Percentiles rank a stretch among this genome's conserved stretches.
phyloP scores from a whole-genome alignment of 2,797 vertebrate species.

The Pteronotus mesoamericanus region DNA sequence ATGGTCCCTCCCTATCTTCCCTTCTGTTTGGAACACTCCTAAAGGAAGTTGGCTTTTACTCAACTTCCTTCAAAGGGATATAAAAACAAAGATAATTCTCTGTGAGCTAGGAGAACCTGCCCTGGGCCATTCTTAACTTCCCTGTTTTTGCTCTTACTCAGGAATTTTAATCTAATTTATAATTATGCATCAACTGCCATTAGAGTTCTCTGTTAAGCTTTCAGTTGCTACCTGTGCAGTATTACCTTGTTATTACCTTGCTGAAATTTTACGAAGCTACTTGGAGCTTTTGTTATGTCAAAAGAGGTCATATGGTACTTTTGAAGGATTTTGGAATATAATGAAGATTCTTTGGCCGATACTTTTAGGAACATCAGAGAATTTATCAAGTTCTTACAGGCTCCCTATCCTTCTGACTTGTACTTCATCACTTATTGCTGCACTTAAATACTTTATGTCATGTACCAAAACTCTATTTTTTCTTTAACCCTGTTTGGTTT shows the following conservation, averaged over 20 bases:
- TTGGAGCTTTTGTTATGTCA: slow-evolving; percentile 12
- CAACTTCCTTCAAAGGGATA: slow-evolving; percentile 43
- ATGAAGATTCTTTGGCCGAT: background rate
- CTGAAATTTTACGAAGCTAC: background rate
- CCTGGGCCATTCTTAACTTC: background rate
- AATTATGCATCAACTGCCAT: background rate
- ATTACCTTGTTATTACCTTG: slow-evolving; percentile 1
- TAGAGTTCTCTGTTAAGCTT: slow-evolving; percentile 1
- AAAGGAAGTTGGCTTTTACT: slow-evolving; percentile 62
- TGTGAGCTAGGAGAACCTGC: background rate
- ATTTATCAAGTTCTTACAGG: background rate
- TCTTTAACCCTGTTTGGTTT: background rate
- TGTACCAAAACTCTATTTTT: background rate
- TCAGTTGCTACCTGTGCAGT: background rate
- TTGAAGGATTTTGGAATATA: background rate
- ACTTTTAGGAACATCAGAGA: background rate
- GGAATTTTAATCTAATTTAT: background rate
- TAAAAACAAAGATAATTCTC: slow-evolving; percentile 47
- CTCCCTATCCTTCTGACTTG: background rate
- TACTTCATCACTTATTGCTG: background rate
- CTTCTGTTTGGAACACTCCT: slow-evolving; percentile 37
- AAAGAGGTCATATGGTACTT: background rate
- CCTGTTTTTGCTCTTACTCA: slow-evolving; percentile 40
- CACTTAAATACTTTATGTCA: background rate
- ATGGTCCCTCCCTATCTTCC: slow-evolving; percentile 31